These are phyloP conservation scores for Meteorus colon DNA, from an alignment of 2,888 invertebrate species.

Conservation along the genomic window DNA sequence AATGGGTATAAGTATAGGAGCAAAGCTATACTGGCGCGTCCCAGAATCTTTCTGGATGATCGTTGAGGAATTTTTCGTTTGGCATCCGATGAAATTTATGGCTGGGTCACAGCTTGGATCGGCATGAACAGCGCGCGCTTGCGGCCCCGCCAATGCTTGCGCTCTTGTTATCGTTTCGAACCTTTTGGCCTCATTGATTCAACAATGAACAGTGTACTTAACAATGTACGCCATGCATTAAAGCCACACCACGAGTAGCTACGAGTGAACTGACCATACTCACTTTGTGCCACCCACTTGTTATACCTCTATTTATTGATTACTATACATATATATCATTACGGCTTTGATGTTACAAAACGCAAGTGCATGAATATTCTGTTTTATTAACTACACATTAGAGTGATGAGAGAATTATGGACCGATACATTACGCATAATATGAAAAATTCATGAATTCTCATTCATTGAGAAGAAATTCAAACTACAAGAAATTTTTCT, in stretches of 20 bases:
- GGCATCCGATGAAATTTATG: conserved; percentile 65
- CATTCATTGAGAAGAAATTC: too few species aligned
- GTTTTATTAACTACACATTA: background rate
- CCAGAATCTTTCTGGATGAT: conserved; percentile 41
- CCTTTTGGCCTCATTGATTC: conserved; percentile 53
- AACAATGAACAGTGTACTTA: conserved; percentile 28
- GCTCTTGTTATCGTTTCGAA: conserved; percentile 60
- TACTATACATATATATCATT: background rate
- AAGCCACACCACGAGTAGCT: conserved; percentile 14
- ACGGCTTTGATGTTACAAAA: conserved; percentile 4
- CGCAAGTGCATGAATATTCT: background rate
- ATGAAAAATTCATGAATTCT: too few species aligned
- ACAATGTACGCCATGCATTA: conserved; percentile 18
- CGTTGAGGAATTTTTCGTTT: conserved; percentile 45
- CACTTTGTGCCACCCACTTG: background rate
- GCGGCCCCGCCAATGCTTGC: conserved; percentile 55
- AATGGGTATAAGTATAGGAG: conserved; percentile 41
- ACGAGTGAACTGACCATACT: conserved; percentile 20
- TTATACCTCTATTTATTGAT: background rate
- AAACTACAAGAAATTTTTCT: too few species aligned
- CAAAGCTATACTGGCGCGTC: conserved; percentile 39
- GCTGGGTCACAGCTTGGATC: conserved; percentile 67
- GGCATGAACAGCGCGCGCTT: conserved; percentile 62
- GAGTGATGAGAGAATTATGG: background rate
- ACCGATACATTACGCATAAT: too few species aligned